Evolutionary conservation across 2,888 invertebrate genomes (phyloP).

Genomic region (Sinopyrophorus schimmeli): DNA sequence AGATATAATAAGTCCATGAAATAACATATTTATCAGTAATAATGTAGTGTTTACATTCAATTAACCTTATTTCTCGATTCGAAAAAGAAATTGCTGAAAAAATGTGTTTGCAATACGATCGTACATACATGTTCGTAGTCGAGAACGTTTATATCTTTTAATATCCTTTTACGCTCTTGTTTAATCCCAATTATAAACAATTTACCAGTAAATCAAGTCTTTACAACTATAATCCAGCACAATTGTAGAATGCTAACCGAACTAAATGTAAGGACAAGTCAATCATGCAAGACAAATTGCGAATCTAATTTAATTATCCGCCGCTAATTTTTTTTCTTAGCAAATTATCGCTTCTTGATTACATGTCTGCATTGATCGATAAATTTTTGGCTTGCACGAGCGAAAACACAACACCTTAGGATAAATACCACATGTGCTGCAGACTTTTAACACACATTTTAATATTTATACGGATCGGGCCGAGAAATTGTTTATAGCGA

Average conservation of each 20-base stretch:
- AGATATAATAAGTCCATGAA: slow-evolving; percentile 15
- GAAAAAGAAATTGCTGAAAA: slow-evolving; percentile 4
- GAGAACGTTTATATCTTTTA: slow-evolving; percentile 5
- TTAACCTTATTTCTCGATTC: slow-evolving; percentile 23
- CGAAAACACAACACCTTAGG: no score
- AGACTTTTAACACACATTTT: no score
- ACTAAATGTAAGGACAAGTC: slow-evolving; percentile 23
- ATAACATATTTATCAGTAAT: slow-evolving; percentile 13
- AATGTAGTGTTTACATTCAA: slow-evolving; percentile 19
- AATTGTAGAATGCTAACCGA: slow-evolving; percentile 4
- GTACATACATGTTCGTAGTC: slow-evolving; percentile 3
- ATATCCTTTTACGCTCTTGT: slow-evolving; percentile 8
- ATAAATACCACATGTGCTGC: no score
- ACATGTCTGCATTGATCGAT: no score
- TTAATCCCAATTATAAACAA: slow-evolving; percentile 25
- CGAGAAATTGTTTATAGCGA: no score
- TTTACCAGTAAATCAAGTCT: slow-evolving; percentile 13
- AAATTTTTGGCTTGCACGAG: no score
- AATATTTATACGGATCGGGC: no score
- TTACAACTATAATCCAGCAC: slow-evolving; percentile 3
- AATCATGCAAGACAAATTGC: slow-evolving; percentile 32
- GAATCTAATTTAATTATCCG: slow-evolving; percentile 23
- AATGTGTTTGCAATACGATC: slow-evolving; percentile 9
- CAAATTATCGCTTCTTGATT: slow-evolving; percentile 20
- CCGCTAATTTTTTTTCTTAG: slow-evolving; percentile 20